These are phyloP conservation scores for Rhinophrynus dorsalis DNA, from an alignment of 2,797 vertebrate genomes.

Conservation along the genomic window DNA sequence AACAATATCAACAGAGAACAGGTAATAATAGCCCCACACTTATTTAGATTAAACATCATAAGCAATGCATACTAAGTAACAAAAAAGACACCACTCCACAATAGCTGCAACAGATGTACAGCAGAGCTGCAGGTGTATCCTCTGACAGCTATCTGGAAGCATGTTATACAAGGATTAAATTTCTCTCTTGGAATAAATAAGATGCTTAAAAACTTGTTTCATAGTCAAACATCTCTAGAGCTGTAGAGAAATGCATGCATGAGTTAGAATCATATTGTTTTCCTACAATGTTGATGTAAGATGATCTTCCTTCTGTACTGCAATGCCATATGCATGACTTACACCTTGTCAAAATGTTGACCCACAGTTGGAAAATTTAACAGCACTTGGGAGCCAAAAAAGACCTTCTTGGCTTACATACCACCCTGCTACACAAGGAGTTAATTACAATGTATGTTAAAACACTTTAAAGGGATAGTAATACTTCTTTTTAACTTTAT, in stretches of 20 bases:
- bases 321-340: neutral
- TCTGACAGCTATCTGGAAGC: slow-evolving; percentile 1
- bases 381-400: neutral
- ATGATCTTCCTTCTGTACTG: neutral
- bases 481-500: too few species aligned
- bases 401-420: too few species aligned
- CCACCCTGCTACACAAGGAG: too few species aligned
- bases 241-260: neutral
- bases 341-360: neutral
- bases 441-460: too few species aligned
- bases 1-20: too few species aligned
- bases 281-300: neutral
- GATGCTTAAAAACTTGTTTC: slow-evolving; percentile 2
- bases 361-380: neutral
- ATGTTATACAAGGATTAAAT: slow-evolving; percentile 22
- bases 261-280: neutral
- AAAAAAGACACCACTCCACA: neutral
- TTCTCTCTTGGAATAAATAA: slow-evolving; percentile 25
- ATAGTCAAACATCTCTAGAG: neutral
- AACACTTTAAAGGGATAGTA: too few species aligned
- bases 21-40: too few species aligned
- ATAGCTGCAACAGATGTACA: slow-evolving; percentile 12
- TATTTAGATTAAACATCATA: slow-evolving; percentile 1
- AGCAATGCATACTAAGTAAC: neutral
- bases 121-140: neutral